Base-by-base conservation (phyloP, 2,797 vertebrate genomes). In the Poeciliopsis gracilis region DNA sequence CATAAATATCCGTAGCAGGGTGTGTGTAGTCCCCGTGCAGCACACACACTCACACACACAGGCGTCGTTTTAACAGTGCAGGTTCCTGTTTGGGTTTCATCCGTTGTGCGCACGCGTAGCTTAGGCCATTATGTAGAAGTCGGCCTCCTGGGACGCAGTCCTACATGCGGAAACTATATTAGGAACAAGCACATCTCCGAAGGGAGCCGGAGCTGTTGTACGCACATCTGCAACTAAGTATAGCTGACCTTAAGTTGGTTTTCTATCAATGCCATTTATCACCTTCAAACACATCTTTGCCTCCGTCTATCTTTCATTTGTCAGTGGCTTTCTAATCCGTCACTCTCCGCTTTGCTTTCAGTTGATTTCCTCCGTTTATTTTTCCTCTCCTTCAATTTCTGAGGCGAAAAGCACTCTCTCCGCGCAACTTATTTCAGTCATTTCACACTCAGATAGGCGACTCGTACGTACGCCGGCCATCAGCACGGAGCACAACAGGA, bases 401-500 rank as follows among this genome's bases (percentile, higher is more conserved):
- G 18, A 18, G 61, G 61, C 2, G 18, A 33, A 38, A 15, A 69
- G 38, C 13, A 41, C 4, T 67, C 12, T 13, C 1, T n/a, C 4
- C 7, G 13, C 4, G 7, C 18, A 11, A 25, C 4, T n/a, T 66
- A 18, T 28, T 28, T 43, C 4, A 2, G 36, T 69, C 13, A 6
- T 69, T 69, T 70, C 15, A 2, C 6, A 8, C 73, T 77, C 46
- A 8, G 74, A 43, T 59, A 38, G 33, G 10, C 36, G 33, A 73
- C 59, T 77, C 49, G 28, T 45, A n/a, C n/a, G 9, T 43, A 69
- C 67, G 57, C 13, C 8, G 38, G 55, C 28, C 57, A 76, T 69
- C 41, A 74, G 70, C 69, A 51, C 59, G 57, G 69, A 81, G 70
- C 73, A 78, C 73, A 53, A 75, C 15, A 0, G 79, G 55, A 72